Base-by-base conservation (phyloP, 2,888 invertebrate genomes). In the Synanthedon myopaeformis region DNA sequence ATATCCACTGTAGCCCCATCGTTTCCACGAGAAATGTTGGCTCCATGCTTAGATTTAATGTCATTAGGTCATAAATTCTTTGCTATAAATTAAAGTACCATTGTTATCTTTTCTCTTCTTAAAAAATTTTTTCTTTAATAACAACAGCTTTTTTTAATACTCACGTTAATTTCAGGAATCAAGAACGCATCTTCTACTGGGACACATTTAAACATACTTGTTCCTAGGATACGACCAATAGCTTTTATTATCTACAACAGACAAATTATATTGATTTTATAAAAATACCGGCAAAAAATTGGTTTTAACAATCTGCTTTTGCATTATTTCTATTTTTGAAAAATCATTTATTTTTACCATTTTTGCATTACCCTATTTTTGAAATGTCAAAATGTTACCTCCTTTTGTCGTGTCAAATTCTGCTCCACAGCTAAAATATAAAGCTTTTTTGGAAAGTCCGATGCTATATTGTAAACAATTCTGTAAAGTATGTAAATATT, bases 361-460 rank as follows among this genome's bases (percentile, higher is more conserved):
- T 23, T 23, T 23, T 23, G 23, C 23, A 23, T 23, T 23, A 35
- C 35, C 35, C 10, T 3, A 8, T 35, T 35, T 35, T 35, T 8
- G 10, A 35, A 8, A 35, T 0, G 45, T 45, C 14, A 45, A 14
- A 13, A 13, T 45, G n/a, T 45, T 59, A 82, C 87, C 70, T 86
- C 82, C 75, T 72, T 74, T 65, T 86, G 89, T 54, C 85, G 88
- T 3, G 88, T 80, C n/a, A 88, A 61, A 51, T 82, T 88, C 64
- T 90, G 90, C 67, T 92, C 92, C 0, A 91, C 89, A 0, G 91
- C 92, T 42, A 92, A 72, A 50, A 92, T 88, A 63, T 91, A 92
- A 11, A 89, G 84, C 54, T 88, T 83, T 59, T 74, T 82, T 23
- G 92, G 92, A 63, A 89, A 89, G 53, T 85, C 81, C 59, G 73